Percentiles rank a stretch among this genome's conserved stretches.
Conservation (phyloP, 2,113 vertebrate genomes). For the Pseudorectes ferrugineus region DNA sequence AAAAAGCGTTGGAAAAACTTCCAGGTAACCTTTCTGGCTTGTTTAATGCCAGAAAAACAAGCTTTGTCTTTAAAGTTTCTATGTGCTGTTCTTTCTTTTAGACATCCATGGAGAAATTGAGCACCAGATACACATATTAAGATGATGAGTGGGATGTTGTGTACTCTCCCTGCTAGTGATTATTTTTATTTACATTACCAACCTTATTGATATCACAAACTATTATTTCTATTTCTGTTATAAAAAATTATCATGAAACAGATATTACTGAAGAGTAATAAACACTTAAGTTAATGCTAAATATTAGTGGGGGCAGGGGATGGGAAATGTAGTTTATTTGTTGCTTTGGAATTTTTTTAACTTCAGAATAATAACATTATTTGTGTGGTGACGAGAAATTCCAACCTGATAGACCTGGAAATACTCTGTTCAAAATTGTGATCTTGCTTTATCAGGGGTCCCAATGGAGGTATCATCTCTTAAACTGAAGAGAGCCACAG, state of each 20-base stretch:
- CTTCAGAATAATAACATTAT: background rate
- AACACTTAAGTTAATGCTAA: background rate
- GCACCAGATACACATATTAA: background rate
- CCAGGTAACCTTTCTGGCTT: background rate
- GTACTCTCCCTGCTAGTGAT: background rate
- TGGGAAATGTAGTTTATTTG: background rate
- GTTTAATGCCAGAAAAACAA: background rate
- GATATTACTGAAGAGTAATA: background rate
- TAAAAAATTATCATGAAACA: background rate
- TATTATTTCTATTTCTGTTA: background rate
- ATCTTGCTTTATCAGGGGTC: background rate
- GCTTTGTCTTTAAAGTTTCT: background rate
- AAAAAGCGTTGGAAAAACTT: background rate
- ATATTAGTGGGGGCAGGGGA: rapidly evolving
- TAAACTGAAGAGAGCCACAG: background rate
- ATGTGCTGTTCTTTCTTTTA: background rate
- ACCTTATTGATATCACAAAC: background rate
- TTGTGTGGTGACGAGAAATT: background rate
- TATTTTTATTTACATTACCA: background rate
- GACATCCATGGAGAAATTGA: background rate
- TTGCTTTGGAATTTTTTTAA: background rate
- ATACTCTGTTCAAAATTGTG: background rate
- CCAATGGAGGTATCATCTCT: background rate
- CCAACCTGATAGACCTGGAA: background rate
- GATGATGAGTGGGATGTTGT: background rate